Percentiles rank a stretch among this genome's conserved stretches.
These are phyloP conservation scores for Electrona antarctica DNA, from an alignment of 2,113 vertebrate species.

Conservation along the genomic window DNA sequence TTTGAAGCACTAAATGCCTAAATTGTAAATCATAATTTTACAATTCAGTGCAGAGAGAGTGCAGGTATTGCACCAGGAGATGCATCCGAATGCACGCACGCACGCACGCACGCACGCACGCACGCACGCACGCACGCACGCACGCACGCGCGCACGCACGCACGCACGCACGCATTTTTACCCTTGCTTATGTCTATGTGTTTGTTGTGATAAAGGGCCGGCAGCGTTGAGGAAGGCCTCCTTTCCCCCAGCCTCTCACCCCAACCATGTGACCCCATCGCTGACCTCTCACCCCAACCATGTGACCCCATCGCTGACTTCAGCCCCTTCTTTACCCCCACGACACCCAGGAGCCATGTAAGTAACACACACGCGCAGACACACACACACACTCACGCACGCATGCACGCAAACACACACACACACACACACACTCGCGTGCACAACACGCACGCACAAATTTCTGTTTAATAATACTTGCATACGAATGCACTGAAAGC, in stretches of 20 bases:
- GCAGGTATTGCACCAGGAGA: no score
- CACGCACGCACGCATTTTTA: no score
- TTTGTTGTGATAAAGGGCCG: constrained; percentile 49
- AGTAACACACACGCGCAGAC: constrained; percentile 24
- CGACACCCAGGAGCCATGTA: constrained; percentile 76
- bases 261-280: constrained; percentile 46
- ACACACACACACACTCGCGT: background rate
- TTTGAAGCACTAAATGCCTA: no score
- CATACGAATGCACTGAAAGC: no score
- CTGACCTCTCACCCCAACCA: constrained; percentile 59
- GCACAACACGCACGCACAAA: background rate
- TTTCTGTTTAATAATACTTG: no score
- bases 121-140: background rate
- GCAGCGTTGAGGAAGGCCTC: constrained; percentile 36
- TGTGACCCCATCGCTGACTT: constrained; percentile 35
- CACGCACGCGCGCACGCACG: background rate
- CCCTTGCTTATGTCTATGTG: background rate
- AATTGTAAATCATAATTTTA: no score
- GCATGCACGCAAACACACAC: background rate
- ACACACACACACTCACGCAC: constrained; percentile 1
- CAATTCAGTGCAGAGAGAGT: no score
- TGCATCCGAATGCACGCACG: background rate
- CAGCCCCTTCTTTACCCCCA: constrained; percentile 84
- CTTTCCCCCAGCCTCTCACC: constrained; percentile 49
- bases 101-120: background rate